Evolutionary conservation across 2,888 invertebrate genomes (phyloP).

Genomic region (Campopleginae sp.): DNA sequence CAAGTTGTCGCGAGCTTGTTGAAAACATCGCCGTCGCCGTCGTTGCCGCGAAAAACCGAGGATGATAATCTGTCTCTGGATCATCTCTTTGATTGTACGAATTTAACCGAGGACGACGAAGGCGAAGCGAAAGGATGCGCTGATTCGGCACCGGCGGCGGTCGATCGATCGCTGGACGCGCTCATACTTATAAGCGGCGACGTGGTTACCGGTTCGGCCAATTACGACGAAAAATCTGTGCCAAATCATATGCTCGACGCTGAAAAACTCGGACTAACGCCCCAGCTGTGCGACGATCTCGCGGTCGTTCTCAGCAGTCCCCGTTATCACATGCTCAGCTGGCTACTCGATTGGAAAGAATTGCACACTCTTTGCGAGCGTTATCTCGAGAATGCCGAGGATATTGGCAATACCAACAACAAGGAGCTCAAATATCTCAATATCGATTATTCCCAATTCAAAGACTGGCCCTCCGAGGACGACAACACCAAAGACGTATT

Average conservation of each 20-base stretch:
- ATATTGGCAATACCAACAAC: conserved; percentile 88
- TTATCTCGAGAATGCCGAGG: conserved; percentile 86
- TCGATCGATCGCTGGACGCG: conserved; percentile 84
- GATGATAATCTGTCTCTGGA: too few relatives aligned
- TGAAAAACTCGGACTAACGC: conserved; percentile 88
- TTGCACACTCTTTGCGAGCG: conserved; percentile 86
- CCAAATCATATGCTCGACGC: conserved; percentile 87
- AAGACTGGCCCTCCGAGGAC: conserved; percentile 87
- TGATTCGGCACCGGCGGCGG: not conserved
- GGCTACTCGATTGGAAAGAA: conserved; percentile 88
- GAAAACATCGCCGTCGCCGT: too few relatives aligned
- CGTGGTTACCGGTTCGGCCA: conserved; percentile 86
- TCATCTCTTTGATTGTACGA: too few relatives aligned
- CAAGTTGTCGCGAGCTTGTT: too few relatives aligned
- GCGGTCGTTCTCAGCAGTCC: conserved; percentile 90
- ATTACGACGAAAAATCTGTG: conserved; percentile 88
- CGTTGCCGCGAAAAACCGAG: too few relatives aligned
- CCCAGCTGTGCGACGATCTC: conserved; percentile 89
- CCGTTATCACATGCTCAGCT: conserved; percentile 89
- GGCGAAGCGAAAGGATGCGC: not conserved
- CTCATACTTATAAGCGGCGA: conserved; percentile 85
- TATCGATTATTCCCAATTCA: conserved; percentile 89
- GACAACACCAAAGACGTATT: conserved; percentile 85
- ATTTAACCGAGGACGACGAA: too few relatives aligned
- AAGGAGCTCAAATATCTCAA: conserved; percentile 91